Conservation (phyloP, 1,140 invertebrate species). For the Drosophila neocordata region DNA sequence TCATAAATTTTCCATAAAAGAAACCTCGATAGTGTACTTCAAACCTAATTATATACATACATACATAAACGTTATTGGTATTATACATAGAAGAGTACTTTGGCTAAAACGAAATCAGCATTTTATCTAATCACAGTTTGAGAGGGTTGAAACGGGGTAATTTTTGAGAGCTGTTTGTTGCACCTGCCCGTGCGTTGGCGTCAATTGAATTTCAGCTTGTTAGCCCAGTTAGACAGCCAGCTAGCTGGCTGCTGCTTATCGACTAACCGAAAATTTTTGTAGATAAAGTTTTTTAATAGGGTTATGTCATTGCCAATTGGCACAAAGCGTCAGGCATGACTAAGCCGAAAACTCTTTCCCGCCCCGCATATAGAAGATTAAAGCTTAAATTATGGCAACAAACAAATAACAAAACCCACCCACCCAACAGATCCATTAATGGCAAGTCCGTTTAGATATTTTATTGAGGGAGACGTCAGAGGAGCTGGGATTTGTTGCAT, state of each 20-base stretch:
- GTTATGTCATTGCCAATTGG: constrained; percentile 46
- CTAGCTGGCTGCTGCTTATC: constrained; percentile 38
- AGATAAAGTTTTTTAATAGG: constrained; percentile 41
- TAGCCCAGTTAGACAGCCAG: neutral
- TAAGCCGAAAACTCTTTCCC: constrained; percentile 27
- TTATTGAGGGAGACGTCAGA: neutral
- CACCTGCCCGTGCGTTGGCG: constrained; percentile 1
- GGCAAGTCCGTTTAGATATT: constrained; percentile 23
- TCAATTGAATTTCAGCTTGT: constrained; percentile 41
- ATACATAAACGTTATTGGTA: neutral
- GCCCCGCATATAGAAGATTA: constrained; percentile 19
- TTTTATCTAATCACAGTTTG: constrained; percentile 53
- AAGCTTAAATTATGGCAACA: constrained; percentile 30
- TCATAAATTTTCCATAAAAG: constrained; percentile 6
- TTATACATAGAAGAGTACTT: neutral
- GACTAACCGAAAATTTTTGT: neutral
- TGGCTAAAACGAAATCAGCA: constrained; percentile 35
- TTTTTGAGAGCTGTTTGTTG: constrained; percentile 23
- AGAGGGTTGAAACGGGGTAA: constrained; percentile 39
- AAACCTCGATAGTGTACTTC: neutral
- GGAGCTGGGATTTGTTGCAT: neutral
- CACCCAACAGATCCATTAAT: constrained; percentile 46
- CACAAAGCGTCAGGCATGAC: constrained; percentile 34
- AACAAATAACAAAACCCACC: constrained; percentile 21
- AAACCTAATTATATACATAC: neutral